Conservation (phyloP, 2,888 invertebrate genomes). For the Escarpia spicata region DNA sequence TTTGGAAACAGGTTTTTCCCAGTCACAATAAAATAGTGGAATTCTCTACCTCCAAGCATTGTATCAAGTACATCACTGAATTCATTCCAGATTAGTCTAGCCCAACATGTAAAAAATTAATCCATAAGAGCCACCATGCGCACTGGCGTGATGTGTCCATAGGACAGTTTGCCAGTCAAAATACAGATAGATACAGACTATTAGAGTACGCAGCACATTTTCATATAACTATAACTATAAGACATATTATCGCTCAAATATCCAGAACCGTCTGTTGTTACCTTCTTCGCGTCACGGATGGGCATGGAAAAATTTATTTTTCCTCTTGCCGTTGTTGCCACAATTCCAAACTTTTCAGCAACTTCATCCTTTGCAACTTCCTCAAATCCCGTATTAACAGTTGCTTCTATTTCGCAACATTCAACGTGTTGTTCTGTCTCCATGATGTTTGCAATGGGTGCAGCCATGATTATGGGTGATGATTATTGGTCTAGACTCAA, state of each 20-base stretch:
- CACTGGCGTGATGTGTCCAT: no score
- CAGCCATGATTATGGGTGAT: slow-evolving; percentile 29
- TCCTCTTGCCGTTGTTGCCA: slow-evolving; percentile 33
- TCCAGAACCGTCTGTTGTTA: neutral
- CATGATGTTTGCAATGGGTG: slow-evolving; percentile 27
- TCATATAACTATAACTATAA: neutral
- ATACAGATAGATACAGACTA: no score
- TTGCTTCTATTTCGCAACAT: slow-evolving; percentile 62
- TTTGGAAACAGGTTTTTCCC: no score
- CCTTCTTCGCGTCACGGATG: slow-evolving; percentile 29
- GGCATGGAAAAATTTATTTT: slow-evolving; percentile 37
- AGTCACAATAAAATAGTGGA: no score
- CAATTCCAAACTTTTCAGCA: slow-evolving; percentile 54
- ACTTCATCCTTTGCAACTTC: slow-evolving; percentile 63
- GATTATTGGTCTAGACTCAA: neutral
- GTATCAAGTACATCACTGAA: no score
- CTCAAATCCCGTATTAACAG: slow-evolving; percentile 67
- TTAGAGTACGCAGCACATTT: no score
- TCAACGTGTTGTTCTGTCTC: neutral
- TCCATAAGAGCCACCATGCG: no score
- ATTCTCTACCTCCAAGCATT: no score
- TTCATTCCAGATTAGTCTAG: no score
- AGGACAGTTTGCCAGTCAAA: no score
- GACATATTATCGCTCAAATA: neutral
- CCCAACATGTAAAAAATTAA: no score